These are phyloP conservation scores for Caenorhabditis tropicalis DNA, from an alignment of 1,140 invertebrate species.

Conservation along the genomic window DNA sequence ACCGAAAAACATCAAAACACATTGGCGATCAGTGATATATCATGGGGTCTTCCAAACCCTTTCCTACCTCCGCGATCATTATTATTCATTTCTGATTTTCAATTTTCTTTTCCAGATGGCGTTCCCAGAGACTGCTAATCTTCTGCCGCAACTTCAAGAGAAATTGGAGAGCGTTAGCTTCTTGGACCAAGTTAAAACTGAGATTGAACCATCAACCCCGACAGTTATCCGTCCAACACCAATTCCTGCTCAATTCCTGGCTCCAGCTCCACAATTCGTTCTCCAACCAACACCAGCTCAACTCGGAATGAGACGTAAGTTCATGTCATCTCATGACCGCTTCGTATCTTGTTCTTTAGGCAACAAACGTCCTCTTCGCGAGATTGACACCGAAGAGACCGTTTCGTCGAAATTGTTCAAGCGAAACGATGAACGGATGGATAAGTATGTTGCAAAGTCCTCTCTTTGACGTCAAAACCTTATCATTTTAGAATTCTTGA, in stretches of 20 bases:
- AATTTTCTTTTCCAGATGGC: not conserved
- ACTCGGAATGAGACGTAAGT: slow-evolving; percentile 26
- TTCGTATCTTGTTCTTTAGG: not conserved
- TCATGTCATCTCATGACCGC: not conserved
- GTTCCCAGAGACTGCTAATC: slow-evolving; percentile 1
- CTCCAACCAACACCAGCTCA: slow-evolving; percentile 39
- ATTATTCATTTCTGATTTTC: not conserved
- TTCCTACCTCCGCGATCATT: not conserved
- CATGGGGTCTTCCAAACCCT: not conserved
- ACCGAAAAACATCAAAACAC: not conserved
- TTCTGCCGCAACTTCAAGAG: slow-evolving; percentile 1
- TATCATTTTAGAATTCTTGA: slow-evolving; percentile 37
- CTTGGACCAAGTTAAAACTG: not conserved
- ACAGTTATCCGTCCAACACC: not conserved
- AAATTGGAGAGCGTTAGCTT: slow-evolving; percentile 7
- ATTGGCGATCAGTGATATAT: slow-evolving; percentile 14
- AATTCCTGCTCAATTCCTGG: slow-evolving; percentile 28
- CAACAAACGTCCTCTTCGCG: not conserved
- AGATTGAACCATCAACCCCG: not conserved
- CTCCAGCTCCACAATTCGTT: not conserved
- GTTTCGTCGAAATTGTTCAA: slow-evolving; percentile 20
- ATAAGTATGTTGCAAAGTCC: not conserved
- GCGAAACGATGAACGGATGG: not conserved
- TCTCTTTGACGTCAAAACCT: not conserved
- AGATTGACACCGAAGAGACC: not conserved